Percentiles rank a stretch among this genome's conserved stretches.
These are phyloP conservation scores for Anarsia innoxiella DNA, from an alignment of 2,888 invertebrate genomes.

Conservation along the genomic window DNA sequence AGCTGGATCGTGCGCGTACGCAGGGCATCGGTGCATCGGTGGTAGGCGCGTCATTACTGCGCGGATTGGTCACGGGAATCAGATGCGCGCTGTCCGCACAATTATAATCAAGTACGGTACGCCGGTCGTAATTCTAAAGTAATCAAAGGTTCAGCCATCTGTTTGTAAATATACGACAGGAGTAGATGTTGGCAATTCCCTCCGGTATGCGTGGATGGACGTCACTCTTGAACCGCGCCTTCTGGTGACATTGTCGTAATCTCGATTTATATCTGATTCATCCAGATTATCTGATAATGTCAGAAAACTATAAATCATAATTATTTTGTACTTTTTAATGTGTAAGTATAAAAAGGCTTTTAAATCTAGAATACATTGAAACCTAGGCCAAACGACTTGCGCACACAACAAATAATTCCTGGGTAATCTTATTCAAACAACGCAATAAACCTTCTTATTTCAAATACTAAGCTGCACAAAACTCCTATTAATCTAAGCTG, in stretches of 20 bases:
- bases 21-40: too few relatives aligned
- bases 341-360: too few relatives aligned
- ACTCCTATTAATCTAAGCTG: conserved; percentile 11
- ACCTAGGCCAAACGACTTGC: too few relatives aligned
- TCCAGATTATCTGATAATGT: too few relatives aligned
- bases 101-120: conserved; percentile 68
- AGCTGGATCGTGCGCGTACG: conserved; percentile 30
- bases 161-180: conserved; percentile 42
- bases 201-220: neutral
- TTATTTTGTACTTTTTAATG: too few relatives aligned
- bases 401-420: too few relatives aligned
- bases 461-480: too few relatives aligned
- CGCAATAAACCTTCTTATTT: too few relatives aligned
- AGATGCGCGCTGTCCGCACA: conserved; percentile 66
- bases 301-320: too few relatives aligned
- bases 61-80: conserved; percentile 71
- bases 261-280: conserved; percentile 13
- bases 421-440: too few relatives aligned
- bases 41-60: conserved; percentile 63
- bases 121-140: conserved; percentile 69
- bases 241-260: conserved; percentile 7
- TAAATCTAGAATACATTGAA: too few relatives aligned
- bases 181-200: conserved; percentile 8
- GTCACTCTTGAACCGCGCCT: conserved; percentile 1
- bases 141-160: conserved; percentile 64